Conservation (phyloP, 2,888 invertebrate genomes). For the Perizoma flavofasciatum region DNA sequence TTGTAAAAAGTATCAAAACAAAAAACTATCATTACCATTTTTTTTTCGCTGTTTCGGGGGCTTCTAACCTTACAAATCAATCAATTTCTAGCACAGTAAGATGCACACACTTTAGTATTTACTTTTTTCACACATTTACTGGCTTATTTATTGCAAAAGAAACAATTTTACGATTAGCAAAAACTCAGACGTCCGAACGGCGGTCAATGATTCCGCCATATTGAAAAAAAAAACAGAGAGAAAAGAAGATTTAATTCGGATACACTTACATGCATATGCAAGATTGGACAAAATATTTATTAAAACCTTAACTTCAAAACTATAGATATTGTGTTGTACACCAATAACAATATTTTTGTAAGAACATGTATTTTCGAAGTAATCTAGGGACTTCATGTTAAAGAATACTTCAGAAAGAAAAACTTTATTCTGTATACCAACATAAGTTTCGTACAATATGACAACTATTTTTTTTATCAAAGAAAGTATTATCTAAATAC, state of each 20-base stretch:
- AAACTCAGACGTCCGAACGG: slow-evolving; percentile 74
- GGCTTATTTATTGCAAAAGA: slow-evolving; percentile 51
- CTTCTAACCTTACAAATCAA: slow-evolving; percentile 33
- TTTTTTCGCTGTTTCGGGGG: slow-evolving; percentile 51
- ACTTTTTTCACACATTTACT: slow-evolving; percentile 57
- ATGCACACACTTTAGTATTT: slow-evolving; percentile 47
- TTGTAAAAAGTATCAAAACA: slow-evolving; percentile 84
- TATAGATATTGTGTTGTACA: no score
- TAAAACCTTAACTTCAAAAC: no score
- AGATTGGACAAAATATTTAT: no score
- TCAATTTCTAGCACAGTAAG: slow-evolving; percentile 36
- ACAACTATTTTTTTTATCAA: no score
- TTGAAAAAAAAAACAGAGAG: slow-evolving; percentile 76
- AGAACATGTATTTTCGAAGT: no score
- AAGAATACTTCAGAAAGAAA: no score
- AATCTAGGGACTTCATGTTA: no score
- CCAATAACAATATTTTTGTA: no score
- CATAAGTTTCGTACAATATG: no score
- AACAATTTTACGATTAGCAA: slow-evolving; percentile 61
- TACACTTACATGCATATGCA: slow-evolving; percentile 33
- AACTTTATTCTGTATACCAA: no score
- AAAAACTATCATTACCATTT: slow-evolving; percentile 85
- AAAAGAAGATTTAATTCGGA: slow-evolving; percentile 61
- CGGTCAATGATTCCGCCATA: slow-evolving; percentile 83
- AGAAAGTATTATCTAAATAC: no score